These are phyloP conservation scores for Lichenostomus cassidix DNA, from an alignment of 2,113 vertebrate genomes.

Conservation along the genomic window DNA sequence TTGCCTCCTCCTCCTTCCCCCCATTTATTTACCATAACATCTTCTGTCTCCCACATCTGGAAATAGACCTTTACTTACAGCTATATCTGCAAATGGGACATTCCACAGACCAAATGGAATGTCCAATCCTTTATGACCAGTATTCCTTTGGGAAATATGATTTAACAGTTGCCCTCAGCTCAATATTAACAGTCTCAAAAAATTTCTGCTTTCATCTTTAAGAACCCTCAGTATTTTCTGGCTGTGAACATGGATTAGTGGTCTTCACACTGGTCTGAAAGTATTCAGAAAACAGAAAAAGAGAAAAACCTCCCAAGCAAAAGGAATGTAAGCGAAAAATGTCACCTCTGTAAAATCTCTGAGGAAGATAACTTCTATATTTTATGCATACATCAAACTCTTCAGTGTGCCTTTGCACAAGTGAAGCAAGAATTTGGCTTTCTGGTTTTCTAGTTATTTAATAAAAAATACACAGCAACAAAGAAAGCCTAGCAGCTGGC, in stretches of 20 bases:
- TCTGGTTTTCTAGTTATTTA: background rate
- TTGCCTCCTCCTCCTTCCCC: accelerated
- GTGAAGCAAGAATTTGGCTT: background rate
- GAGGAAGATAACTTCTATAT: background rate
- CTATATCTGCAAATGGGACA: background rate
- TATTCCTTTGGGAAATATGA: background rate
- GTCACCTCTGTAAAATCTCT: background rate
- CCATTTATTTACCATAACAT: background rate
- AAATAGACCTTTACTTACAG: background rate
- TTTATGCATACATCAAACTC: background rate
- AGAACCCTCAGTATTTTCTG: background rate
- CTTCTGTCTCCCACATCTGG: background rate
- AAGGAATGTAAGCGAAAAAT: background rate
- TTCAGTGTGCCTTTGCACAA: background rate
- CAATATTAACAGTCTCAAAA: background rate
- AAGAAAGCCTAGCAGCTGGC: background rate
- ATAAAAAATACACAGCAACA: background rate
- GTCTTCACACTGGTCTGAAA: background rate
- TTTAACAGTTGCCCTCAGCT: background rate
- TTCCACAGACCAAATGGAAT: background rate
- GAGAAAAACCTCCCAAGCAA: background rate
- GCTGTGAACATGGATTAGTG: background rate
- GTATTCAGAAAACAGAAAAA: background rate
- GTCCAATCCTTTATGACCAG: background rate
- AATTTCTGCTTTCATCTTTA: background rate